Percentiles rank a stretch among this genome's conserved stretches.
Conservation (phyloP, 2,797 vertebrate genomes). For the Anas georgica region DNA sequence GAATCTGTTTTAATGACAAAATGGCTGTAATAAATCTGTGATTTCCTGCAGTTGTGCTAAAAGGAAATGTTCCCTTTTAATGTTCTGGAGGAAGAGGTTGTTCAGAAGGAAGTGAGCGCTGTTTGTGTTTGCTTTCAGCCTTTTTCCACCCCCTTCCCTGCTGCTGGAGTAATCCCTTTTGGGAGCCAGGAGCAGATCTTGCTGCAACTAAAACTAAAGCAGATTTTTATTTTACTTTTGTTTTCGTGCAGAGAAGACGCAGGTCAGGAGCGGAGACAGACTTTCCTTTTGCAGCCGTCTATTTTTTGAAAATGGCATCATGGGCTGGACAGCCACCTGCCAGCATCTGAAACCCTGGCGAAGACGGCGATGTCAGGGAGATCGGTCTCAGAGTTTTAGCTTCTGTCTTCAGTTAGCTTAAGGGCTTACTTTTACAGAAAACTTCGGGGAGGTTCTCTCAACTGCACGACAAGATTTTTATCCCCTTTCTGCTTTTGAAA, state of each 20-base stretch:
- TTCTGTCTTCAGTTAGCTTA: neutral
- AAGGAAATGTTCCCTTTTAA: conserved; percentile 14
- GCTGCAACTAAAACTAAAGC: neutral
- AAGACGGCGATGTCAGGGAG: neutral
- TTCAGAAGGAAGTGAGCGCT: neutral
- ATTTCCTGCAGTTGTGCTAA: conserved; percentile 42
- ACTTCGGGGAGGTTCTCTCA: neutral
- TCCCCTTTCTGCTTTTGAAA: neutral
- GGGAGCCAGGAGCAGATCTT: neutral
- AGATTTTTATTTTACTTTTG: neutral
- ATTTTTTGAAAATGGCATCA: neutral
- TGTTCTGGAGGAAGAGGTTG: neutral
- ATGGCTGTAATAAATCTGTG: neutral
- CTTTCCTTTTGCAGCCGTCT: neutral
- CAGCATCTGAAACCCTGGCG: neutral
- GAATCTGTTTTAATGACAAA: neutral
- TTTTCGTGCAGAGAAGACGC: neutral
- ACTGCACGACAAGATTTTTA: neutral
- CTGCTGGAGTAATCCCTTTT: neutral
- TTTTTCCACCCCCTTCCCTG: neutral
- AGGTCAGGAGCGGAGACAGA: neutral
- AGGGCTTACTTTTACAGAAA: neutral
- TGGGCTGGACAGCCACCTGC: neutral
- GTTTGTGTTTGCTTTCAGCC: neutral
- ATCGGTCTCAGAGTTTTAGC: neutral